phyloP scores from a whole-genome alignment of 2,888 invertebrate genomes.

The Diploptera punctata region DNA sequence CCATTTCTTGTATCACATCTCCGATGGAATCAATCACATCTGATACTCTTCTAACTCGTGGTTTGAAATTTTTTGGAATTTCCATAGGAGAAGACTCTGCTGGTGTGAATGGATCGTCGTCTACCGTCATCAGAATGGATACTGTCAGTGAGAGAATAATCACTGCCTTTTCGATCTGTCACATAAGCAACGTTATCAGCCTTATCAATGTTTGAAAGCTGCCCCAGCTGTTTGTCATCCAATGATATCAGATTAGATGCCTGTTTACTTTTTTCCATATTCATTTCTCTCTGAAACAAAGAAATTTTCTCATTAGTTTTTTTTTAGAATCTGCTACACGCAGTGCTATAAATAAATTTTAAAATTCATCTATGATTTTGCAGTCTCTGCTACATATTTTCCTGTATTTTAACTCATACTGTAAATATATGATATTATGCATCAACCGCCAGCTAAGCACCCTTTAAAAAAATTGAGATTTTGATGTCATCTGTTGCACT shows the following conservation, averaged over 20 bases:
- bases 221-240: neutral
- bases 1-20: neutral
- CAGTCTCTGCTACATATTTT: no score
- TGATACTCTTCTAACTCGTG: conserved; percentile 29
- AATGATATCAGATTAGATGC: neutral
- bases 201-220: neutral
- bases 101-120: neutral
- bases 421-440: no score
- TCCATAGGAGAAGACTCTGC: neutral
- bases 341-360: no score
- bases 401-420: no score
- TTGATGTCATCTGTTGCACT: no score
- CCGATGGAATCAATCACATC: conserved; percentile 39
- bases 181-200: neutral
- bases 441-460: no score
- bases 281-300: no score
- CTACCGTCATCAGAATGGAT: neutral
- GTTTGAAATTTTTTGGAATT: neutral
- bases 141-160: neutral
- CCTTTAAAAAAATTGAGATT: no score
- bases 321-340: no score
- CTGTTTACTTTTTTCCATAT: neutral
- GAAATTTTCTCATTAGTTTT: no score
- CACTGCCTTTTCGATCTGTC: neutral
- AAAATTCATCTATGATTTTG: no score